phyloP scores from a whole-genome alignment of 2,888 invertebrate species.

The Pammene aurita region DNA sequence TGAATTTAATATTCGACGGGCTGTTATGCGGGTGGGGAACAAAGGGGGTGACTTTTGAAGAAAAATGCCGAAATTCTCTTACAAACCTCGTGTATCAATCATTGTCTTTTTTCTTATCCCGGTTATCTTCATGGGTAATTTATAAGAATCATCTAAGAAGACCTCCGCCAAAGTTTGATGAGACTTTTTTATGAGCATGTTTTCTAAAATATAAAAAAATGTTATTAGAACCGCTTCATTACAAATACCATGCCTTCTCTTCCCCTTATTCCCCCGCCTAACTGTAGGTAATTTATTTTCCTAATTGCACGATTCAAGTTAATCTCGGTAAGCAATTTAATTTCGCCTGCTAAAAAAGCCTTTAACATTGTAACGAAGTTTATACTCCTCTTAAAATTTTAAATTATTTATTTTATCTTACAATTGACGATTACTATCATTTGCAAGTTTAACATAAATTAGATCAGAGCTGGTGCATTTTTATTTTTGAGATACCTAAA shows the following conservation, averaged over 20 bases:
- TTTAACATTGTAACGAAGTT: constrained; percentile 48
- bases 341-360: constrained; percentile 53
- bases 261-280: constrained; percentile 49
- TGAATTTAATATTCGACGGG: constrained; percentile 76
- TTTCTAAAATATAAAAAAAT: constrained; percentile 2
- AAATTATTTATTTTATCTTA: not conserved
- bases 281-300: constrained; percentile 66
- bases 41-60: constrained; percentile 48
- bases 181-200: not conserved
- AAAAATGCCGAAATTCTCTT: constrained; percentile 62
- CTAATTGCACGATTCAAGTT: constrained; percentile 70
- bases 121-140: constrained; percentile 46
- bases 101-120: constrained; percentile 62
- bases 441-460: not conserved
- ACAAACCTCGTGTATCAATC: constrained; percentile 63
- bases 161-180: not conserved
- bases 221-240: constrained; percentile 43
- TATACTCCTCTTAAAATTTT: not conserved
- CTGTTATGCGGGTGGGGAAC: constrained; percentile 56
- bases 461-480: not conserved
- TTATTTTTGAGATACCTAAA: constrained; percentile 3
- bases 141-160: no score
- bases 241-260: constrained; percentile 47
- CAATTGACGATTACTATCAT: not conserved
- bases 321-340: constrained; percentile 67